Evolutionary conservation across 2,797 vertebrate genomes (phyloP).

Genomic region (Fringilla coelebs): DNA sequence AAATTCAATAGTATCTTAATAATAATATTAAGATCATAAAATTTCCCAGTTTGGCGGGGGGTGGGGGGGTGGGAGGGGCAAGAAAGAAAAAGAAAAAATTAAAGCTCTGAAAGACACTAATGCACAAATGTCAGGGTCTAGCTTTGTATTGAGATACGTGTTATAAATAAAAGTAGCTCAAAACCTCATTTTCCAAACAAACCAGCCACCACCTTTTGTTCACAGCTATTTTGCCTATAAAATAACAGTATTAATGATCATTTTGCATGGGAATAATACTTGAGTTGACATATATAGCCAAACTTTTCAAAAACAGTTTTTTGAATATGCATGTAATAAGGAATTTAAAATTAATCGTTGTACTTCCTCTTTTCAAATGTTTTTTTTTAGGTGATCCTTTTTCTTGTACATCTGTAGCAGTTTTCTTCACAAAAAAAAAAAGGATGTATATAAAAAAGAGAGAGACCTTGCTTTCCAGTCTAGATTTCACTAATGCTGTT

Average conservation of each 20-base stretch:
- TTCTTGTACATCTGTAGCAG: not conserved
- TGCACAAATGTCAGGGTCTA: not conserved
- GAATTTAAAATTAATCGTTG: not conserved
- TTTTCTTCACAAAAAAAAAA: not conserved
- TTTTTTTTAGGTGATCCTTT: not conserved
- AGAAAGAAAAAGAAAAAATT: not conserved
- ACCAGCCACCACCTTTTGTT: not conserved
- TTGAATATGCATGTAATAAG: not conserved
- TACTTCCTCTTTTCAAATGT: not conserved
- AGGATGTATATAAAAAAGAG: not conserved
- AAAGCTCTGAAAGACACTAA: not conserved
- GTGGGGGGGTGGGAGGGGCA: rapidly evolving
- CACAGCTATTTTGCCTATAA: not conserved
- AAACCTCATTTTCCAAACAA: not conserved
- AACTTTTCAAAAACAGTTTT: not conserved
- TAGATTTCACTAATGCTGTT: not conserved
- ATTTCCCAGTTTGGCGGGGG: rapidly evolving
- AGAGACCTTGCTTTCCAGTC: not conserved
- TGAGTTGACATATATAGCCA: not conserved
- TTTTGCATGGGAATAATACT: not conserved
- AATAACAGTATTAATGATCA: not conserved
- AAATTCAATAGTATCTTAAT: not conserved
- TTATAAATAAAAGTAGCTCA: not conserved
- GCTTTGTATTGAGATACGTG: not conserved
- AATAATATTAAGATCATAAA: not conserved